Evolutionary conservation across 2,113 vertebrate species (phyloP), one percentile per base, ranked within the genome.

Genomic region (Prochilodus magdalenae): DNA sequence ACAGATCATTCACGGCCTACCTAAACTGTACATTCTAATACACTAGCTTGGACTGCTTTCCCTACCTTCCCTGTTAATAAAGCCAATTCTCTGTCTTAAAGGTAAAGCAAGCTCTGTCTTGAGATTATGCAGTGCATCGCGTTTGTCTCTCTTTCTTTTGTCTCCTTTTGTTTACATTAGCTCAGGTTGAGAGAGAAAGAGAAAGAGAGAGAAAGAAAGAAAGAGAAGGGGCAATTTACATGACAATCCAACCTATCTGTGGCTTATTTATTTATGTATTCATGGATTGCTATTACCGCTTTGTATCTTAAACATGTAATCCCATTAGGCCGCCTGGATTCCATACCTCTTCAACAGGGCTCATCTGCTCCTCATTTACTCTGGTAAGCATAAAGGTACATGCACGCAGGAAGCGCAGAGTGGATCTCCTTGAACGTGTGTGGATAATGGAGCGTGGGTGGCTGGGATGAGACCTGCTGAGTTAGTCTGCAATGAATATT

Each of bases 391-490:
- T 67, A 36, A 36, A 36, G 30, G 65, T n/a, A 67, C 33, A 67
- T 67, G 30, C 62, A 30, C 27, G 40, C 40, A 44, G 27, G 30
- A 36, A 36, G 53, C 65, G 16, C 18, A 40, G 10, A 69, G 66
- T n/a, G 66, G 40, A 70, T 70, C 66, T 44, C 66, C 66, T 70
- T 44, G 33, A 70, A 40, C 4, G 40, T 70, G 66, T 70, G 66
- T n/a, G 66, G 66, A 70, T 70, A 70, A 70, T 70, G 33, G 40
- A 70, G 66, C 66, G 66, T 70, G 66, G 66, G 66, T 44, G 33
- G 66, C 22, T 70, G 66, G 66, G 33, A 70, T 70, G 33, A 70
- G 66, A 70, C 66, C 33, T 44, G 66, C 66, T 40, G 65, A 22
- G 65, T 67, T 67, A 22, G 29, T 67, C 30, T 70, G 66, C 66